Evolutionary conservation across 1,140 invertebrate genomes (phyloP), one percentile per base, ranked within the genome.

Genomic region (Drosophila carrolli): DNA sequence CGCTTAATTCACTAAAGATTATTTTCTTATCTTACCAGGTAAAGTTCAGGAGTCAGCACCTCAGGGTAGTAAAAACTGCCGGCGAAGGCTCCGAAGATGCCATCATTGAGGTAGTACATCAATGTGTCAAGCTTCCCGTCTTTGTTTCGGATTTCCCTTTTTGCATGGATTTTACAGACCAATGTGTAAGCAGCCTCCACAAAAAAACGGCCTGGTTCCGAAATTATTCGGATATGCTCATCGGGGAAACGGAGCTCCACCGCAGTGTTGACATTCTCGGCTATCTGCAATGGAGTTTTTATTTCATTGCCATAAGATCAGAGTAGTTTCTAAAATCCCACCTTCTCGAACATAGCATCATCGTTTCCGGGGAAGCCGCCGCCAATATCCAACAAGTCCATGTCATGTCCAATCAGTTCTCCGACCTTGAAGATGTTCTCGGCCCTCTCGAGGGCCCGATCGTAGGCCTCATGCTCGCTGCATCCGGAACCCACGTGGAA

Each of bases 71-170:
- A 99, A 6, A 99, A 93, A 67, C 99, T 94, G 93, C 97, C 98
- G 93, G 99, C 99, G 94, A 99, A 99, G 27, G 97, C 98, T 14
- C 98, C 98, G 93, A 99, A 99, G 35, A 99, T 97, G 0, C 99
- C 97, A 93, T 99, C 99, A 93, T 99, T 99, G 76, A 99, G 96
- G 93, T 98, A 99, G 93, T 98, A 98, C 98, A 99, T 99, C 72
- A 95, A 95, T 54, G 95, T 94, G 29, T 93, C 92, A 57, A 94
- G 92, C 9, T 91, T 91, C 0, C 91, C 92, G 23, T 92, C 75
- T 53, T 93, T 67, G 43, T 93, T 91, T 16, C 93, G 92, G 13
- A 97, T 94, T 19, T 95, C 94, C 50, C 97, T 94, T 81, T 96
- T 97, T 47, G 97, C 96, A 90, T 98, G 96, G 58, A 99, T 95